Evolutionary conservation across 2,888 invertebrate species (phyloP), one percentile per base, ranked within the genome.

Genomic region (Xestia xanthographa): DNA sequence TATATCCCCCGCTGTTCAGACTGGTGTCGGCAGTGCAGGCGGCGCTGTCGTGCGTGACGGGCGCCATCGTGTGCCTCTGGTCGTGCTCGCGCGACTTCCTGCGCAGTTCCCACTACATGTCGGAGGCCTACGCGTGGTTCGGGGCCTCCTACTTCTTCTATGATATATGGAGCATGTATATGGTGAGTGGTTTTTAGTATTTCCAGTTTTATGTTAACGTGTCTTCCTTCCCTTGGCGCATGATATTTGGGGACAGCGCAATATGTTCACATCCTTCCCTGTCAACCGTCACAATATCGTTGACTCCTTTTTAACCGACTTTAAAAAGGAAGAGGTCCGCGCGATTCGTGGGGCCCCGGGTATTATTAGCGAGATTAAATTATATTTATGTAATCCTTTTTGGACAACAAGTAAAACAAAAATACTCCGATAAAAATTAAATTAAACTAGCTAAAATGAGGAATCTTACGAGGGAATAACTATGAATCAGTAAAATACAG

Each of bases 151-250:
- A 98, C 93, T 98, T 98, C 93, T 97, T 98, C 95, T 98, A 98
- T 90, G 98, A 98, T 93, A 98, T 98, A 84, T 98, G 98, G 97
- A 98, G 98, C 34, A 98, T 98, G 98, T 98, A 98, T 88, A 97
- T 97, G 94, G 98, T 98, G 79, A 97, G 88, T 58, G n/a, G 26
- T 26, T 26, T 26, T 12, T 5, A 3, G 17, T 45, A 17, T 22
- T 45, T 22, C 8, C 6, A 38, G 14, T 70, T 43, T 26, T 22
- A 58, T 53, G 11, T 60, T 20, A 8, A 8, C 2, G 1, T 0
- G 29, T 34, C 20, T 60, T 60, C n/a, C 9, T 60, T 4, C 4
- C 34, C 9, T 17, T 58, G 6, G 29, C 2, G 14, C 12, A 56
- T 56, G 56, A 17, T 26, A 56, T 56, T 29, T 56, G 14, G 26